A percentile compares a stretch with the other conserved stretches of the same genome.
Evolutionary conservation across 1,140 invertebrate genomes (phyloP).

Genomic region (Eufriesea mexicana): DNA sequence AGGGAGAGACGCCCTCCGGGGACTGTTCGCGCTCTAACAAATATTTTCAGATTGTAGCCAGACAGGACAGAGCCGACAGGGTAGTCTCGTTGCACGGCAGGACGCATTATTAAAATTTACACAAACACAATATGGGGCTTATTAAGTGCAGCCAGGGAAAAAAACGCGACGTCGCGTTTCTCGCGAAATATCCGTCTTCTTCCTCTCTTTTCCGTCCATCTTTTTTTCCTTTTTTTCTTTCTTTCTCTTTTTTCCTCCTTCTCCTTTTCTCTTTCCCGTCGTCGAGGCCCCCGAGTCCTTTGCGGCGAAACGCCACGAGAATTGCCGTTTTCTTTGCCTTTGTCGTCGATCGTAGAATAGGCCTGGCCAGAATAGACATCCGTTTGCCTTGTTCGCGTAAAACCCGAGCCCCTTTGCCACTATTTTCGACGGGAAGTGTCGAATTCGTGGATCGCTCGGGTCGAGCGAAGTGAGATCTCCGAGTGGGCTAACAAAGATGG

Average conservation of each 20-base stretch:
- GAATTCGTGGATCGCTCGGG: background rate
- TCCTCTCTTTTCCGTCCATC: constrained; percentile 19
- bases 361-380: background rate
- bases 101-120: constrained; percentile 65
- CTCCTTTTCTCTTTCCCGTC: too few species aligned
- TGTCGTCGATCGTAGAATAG: constrained; percentile 33
- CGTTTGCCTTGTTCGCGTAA: background rate
- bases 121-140: constrained; percentile 41
- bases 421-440: background rate
- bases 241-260: background rate
- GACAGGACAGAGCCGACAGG: constrained; percentile 3
- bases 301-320: constrained; percentile 1
- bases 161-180: constrained; percentile 17
- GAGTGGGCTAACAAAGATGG: background rate
- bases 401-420: background rate
- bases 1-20: constrained; percentile 56
- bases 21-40: constrained; percentile 59
- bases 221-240: background rate
- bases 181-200: constrained; percentile 33
- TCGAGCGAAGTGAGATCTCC: background rate
- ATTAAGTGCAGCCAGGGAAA: constrained; percentile 44
- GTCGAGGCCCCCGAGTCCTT: background rate
- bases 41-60: constrained; percentile 66
- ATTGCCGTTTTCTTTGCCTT: constrained; percentile 6
- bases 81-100: constrained; percentile 15